Conservation (phyloP, 2,888 invertebrate genomes). For the Drosophila hamatofila region DNA sequence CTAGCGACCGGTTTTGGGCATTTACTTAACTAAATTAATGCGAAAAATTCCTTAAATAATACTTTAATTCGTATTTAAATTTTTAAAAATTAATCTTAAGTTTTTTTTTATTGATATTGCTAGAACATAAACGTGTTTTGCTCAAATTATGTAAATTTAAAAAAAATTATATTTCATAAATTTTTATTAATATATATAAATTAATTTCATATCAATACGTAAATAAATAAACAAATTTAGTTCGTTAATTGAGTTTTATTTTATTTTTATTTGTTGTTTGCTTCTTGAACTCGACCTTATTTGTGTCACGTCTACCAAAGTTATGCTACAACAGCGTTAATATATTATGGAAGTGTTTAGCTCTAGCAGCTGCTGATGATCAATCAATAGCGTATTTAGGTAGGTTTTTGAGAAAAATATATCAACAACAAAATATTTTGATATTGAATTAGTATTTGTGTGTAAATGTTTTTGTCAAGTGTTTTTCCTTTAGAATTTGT, state of each 20-base stretch:
- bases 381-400: conserved; percentile 3
- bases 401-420: background rate
- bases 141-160: conserved; percentile 43
- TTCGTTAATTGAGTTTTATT: conserved; percentile 8
- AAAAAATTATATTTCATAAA: conserved; percentile 22
- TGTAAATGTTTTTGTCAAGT: background rate
- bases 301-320: conserved; percentile 8
- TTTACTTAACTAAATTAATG: conserved; percentile 47
- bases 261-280: background rate
- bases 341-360: background rate
- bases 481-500: background rate
- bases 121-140: conserved; percentile 48
- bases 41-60: conserved; percentile 48
- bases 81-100: conserved; percentile 20
- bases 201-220: background rate
- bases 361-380: background rate
- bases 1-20: conserved; percentile 41
- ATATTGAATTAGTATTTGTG: background rate
- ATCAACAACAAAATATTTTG: background rate
- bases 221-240: background rate
- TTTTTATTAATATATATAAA: conserved; percentile 16
- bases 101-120: background rate
- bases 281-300: background rate
- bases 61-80: conserved; percentile 48
- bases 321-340: background rate